These are phyloP conservation scores for Ophioninae sp. DNA, from an alignment of 2,888 invertebrate genomes.

Conservation along the genomic window DNA sequence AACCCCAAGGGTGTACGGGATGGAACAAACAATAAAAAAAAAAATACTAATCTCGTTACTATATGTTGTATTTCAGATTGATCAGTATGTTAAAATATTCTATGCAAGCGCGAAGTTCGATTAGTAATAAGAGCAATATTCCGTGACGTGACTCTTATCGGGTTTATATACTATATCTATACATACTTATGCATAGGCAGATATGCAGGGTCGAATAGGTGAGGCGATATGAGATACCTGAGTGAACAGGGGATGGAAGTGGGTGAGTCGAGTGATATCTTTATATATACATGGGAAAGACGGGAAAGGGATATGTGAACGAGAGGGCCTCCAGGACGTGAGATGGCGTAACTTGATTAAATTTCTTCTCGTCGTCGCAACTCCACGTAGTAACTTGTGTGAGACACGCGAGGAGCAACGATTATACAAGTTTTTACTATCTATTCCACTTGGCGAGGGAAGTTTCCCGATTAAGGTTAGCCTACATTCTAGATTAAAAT, in stretches of 20 bases:
- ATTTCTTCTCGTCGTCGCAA: conserved; percentile 65
- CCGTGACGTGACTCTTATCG: conserved; percentile 44
- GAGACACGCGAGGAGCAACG: conserved; percentile 55
- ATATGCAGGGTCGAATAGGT: conserved; percentile 36
- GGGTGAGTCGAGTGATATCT: conserved; percentile 1
- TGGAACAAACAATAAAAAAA: no score
- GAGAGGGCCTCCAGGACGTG: conserved; percentile 41
- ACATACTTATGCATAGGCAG: background rate
- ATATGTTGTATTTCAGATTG: background rate
- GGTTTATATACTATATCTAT: conserved; percentile 18
- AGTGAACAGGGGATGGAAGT: background rate
- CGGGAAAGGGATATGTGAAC: conserved; percentile 22
- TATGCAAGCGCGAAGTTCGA: conserved; percentile 5
- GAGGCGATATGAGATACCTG: conserved; percentile 41
- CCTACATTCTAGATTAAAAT: conserved; percentile 60
- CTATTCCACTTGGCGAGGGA: conserved; percentile 49
- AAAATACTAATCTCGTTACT: conserved; percentile 5
- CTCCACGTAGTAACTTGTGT: conserved; percentile 60
- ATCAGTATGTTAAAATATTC: conserved; percentile 3
- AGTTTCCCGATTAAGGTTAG: conserved; percentile 52
- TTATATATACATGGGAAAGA: background rate
- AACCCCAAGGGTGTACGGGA: no score
- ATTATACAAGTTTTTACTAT: conserved; percentile 61
- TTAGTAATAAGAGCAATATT: conserved; percentile 47
- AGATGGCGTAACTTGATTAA: conserved; percentile 64